A percentile compares a stretch with the other conserved stretches of the same genome.
Conservation (phyloP, 2,888 invertebrate species). For the Limnephilus marmoratus region DNA sequence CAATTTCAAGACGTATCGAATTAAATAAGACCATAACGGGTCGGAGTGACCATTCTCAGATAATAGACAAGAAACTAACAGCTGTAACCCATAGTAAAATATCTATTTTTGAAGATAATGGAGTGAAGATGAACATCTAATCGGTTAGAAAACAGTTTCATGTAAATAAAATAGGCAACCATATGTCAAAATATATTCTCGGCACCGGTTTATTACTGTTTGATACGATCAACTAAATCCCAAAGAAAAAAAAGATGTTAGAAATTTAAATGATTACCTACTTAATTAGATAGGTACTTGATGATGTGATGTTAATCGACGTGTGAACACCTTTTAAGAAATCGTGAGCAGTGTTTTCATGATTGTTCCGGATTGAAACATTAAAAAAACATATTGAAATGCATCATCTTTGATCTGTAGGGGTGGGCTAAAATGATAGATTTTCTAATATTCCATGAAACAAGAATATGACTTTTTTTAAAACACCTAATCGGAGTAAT, state of each 20-base stretch:
- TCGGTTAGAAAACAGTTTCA: background rate
- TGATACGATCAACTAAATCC: background rate
- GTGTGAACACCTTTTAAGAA: background rate
- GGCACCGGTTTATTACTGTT: background rate
- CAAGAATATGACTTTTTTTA: too few relatives aligned
- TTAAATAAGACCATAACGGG: background rate
- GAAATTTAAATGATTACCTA: background rate
- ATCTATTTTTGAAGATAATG: background rate
- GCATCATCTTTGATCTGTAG: background rate
- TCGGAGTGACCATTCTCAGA: background rate
- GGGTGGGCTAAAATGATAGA: background rate
- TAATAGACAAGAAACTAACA: background rate
- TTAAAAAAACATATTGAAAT: background rate
- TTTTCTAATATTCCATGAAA: background rate
- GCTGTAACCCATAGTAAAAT: background rate
- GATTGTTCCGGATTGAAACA: background rate
- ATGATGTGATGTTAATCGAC: background rate
- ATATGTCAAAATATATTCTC: background rate
- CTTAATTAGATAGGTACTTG: background rate
- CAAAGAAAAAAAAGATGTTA: background rate
- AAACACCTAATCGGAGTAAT: too few relatives aligned
- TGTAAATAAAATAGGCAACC: background rate
- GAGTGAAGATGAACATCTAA: background rate
- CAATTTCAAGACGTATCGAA: background rate
- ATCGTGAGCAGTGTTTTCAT: background rate